Evolutionary conservation across 37 sponge, comb jelly and placozoan genomes (phyloP).

Genomic region (Mnemiopsis leidyi): DNA sequence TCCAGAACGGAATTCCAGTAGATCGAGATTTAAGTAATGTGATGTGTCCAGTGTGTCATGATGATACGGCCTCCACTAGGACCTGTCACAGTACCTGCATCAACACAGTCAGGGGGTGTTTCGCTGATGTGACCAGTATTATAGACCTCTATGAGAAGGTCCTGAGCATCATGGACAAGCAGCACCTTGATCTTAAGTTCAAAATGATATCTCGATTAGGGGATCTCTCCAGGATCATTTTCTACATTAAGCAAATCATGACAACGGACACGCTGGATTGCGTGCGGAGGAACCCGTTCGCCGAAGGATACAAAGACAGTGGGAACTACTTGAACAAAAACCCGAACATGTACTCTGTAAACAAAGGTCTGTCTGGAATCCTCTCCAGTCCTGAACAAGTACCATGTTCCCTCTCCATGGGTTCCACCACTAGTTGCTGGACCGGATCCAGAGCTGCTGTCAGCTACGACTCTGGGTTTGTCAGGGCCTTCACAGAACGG

Average conservation of each 20-base stretch:
- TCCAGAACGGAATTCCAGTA: neutral
- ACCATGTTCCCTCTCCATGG: neutral
- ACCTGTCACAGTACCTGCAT: neutral
- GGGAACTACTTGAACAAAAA: slow-evolving; percentile 6
- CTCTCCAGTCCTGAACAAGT: neutral
- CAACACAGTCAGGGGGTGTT: slow-evolving; percentile 27
- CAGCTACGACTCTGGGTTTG: neutral
- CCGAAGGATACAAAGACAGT: slow-evolving; percentile 12
- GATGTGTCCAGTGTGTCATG: neutral
- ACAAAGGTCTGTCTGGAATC: neutral
- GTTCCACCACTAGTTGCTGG: neutral
- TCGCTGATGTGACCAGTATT: slow-evolving; percentile 27
- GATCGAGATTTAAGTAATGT: neutral
- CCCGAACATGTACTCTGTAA: neutral
- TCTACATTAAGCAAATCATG: neutral
- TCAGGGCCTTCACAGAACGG: neutral
- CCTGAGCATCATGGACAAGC: neutral
- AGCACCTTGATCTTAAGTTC: neutral
- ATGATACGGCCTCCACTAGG: neutral
- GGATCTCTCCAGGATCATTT: neutral
- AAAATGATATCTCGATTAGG: neutral
- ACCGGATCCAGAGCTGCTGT: neutral
- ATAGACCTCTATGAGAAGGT: neutral
- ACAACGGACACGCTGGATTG: neutral
- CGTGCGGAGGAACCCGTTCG: neutral